Conservation (phyloP, 64 coral and sea anemone species). For the Montipora efflorescens region DNA sequence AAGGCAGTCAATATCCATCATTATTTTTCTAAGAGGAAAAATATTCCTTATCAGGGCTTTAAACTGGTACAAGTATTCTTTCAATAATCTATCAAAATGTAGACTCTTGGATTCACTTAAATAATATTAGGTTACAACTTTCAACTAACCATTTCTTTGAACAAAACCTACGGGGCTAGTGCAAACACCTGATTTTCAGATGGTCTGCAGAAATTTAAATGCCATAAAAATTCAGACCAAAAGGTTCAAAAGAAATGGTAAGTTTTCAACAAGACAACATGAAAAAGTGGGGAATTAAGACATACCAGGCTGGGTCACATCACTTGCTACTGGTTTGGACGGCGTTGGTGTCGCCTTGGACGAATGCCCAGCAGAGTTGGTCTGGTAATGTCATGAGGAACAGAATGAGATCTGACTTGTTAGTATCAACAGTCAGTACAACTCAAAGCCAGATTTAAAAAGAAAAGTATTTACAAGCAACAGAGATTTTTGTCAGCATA, state of each 20-base stretch:
- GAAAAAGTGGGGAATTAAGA: constrained; percentile 23
- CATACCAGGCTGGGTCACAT: constrained; percentile 53
- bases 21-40: neutral
- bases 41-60: no score
- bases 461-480: neutral
- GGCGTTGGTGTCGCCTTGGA: constrained; percentile 57
- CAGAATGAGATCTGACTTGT: constrained; percentile 42
- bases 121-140: neutral
- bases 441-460: neutral
- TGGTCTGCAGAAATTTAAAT: no score
- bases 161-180: neutral
- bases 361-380: constrained; percentile 49
- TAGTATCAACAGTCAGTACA: constrained; percentile 55
- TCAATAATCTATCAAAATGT: no score
- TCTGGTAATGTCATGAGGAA: constrained; percentile 52
- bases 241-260: constrained; percentile 35
- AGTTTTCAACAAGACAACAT: neutral
- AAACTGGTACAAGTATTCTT: no score
- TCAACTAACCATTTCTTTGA: constrained; percentile 32
- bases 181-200: neutral
- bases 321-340: constrained; percentile 54
- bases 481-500: neutral
- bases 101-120: neutral
- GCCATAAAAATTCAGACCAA: no score
- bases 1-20: no score